These are phyloP conservation scores for Lasioglossum lativentre DNA, from an alignment of 2,888 invertebrate species.

Conservation along the genomic window DNA sequence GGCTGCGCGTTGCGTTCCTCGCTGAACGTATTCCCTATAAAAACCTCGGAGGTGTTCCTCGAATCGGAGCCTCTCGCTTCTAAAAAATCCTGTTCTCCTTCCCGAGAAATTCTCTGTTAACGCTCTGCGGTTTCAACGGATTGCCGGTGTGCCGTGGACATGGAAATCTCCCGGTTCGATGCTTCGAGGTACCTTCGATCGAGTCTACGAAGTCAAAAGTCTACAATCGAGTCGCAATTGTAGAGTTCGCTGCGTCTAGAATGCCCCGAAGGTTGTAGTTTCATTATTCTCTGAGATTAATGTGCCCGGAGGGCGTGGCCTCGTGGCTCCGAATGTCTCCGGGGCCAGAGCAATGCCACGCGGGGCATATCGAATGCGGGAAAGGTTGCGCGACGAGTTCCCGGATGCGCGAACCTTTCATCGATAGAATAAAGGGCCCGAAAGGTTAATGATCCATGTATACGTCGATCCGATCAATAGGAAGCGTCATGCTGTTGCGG, in stretches of 20 bases:
- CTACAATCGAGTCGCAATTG: too few relatives aligned
- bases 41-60: slow-evolving; percentile 25
- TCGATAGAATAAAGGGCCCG: slow-evolving; percentile 28
- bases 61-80: neutral
- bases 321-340: neutral
- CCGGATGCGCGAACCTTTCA: slow-evolving; percentile 21
- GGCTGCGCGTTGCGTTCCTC: slow-evolving; percentile 40
- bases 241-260: too few relatives aligned
- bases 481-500: slow-evolving; percentile 44
- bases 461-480: slow-evolving; percentile 42
- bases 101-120: neutral
- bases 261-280: neutral
- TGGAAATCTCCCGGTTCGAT: neutral
- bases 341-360: neutral
- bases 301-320: neutral
- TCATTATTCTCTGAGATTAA: neutral
- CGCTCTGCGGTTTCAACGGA: neutral
- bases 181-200: neutral
- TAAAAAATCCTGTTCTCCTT: neutral
- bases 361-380: neutral
- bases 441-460: slow-evolving; percentile 44
- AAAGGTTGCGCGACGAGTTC: neutral
- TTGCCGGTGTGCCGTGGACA: neutral
- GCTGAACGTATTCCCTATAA: slow-evolving; percentile 28
- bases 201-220: too few relatives aligned